Evolutionary conservation across 1,140 invertebrate genomes (phyloP).

Genomic region (Bombus consobrinus): DNA sequence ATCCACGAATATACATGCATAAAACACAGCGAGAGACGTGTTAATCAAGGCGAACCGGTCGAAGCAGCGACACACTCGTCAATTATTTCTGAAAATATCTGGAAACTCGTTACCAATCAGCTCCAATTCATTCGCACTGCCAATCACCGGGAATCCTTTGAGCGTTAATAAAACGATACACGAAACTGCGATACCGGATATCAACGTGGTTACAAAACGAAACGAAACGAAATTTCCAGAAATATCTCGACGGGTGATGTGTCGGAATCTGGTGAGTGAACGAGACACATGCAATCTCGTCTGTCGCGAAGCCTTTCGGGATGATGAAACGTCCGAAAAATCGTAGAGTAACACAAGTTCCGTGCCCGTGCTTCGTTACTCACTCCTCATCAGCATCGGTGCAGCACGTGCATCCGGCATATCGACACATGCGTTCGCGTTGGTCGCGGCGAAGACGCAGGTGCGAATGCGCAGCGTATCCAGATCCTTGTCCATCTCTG

Average conservation of each 20-base stretch:
- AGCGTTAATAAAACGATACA: not conserved
- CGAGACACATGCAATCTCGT: not conserved
- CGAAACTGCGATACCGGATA: not conserved
- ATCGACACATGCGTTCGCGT: slow-evolving; percentile 51
- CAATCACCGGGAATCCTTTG: not conserved
- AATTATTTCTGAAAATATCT: not conserved
- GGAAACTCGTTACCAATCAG: not conserved
- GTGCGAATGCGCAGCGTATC: slow-evolving; percentile 39
- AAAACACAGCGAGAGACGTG: not conserved
- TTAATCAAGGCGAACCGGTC: not conserved
- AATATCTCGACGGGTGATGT: not conserved
- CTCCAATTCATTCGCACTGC: not conserved
- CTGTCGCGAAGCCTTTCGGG: not conserved
- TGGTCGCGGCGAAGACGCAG: slow-evolving; percentile 45
- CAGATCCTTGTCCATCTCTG: slow-evolving; percentile 2
- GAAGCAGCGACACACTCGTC: not conserved
- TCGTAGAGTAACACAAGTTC: not conserved
- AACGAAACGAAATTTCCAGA: not conserved
- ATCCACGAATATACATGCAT: not conserved
- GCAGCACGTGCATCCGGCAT: slow-evolving; percentile 50
- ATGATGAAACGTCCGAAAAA: not conserved
- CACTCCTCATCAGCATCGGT: slow-evolving; percentile 33
- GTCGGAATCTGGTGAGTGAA: not conserved
- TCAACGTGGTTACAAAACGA: not conserved
- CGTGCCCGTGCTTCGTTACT: slow-evolving; percentile 25